phyloP scores from a whole-genome alignment of 1,140 invertebrate species.

The Homalodisca vitripennis region DNA sequence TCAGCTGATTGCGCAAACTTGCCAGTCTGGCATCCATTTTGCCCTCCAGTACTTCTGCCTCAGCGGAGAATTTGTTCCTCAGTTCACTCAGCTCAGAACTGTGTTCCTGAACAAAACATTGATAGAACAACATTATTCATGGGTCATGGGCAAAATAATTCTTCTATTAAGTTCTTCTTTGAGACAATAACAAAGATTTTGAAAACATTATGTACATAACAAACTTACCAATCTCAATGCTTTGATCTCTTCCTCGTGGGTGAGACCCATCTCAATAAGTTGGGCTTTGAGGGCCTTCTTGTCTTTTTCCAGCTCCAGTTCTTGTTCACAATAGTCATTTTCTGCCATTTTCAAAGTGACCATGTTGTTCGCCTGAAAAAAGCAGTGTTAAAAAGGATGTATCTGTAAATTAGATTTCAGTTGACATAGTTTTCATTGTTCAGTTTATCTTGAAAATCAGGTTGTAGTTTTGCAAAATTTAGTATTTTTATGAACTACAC shows the following conservation, averaged over 20 bases:
- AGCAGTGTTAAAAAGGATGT: too few species aligned
- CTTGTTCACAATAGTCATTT: conserved; percentile 70
- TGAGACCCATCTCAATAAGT: conserved; percentile 68
- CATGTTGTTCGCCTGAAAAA: conserved; percentile 64
- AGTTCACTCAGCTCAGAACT: conserved; percentile 64
- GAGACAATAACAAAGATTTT: neutral
- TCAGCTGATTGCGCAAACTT: conserved; percentile 69
- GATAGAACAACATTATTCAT: too few species aligned
- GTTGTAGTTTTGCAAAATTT: too few species aligned
- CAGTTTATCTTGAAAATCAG: too few species aligned
- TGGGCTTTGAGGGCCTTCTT: conserved; percentile 72
- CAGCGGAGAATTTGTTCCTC: conserved; percentile 69
- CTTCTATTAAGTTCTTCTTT: neutral
- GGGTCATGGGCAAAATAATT: neutral
- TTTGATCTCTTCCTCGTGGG: conserved; percentile 64
- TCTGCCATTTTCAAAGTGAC: conserved; percentile 72
- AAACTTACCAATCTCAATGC: conserved; percentile 59
- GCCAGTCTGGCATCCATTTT: conserved; percentile 79
- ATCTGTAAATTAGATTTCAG: too few species aligned
- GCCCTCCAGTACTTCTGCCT: conserved; percentile 73
- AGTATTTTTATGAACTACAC: too few species aligned
- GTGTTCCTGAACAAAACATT: conserved; percentile 47
- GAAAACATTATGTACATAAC: neutral
- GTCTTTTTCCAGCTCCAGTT: conserved; percentile 74
- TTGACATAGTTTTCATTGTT: too few species aligned